Base-by-base conservation (phyloP, 2,888 invertebrate genomes). In the Orthosia gracilis region DNA sequence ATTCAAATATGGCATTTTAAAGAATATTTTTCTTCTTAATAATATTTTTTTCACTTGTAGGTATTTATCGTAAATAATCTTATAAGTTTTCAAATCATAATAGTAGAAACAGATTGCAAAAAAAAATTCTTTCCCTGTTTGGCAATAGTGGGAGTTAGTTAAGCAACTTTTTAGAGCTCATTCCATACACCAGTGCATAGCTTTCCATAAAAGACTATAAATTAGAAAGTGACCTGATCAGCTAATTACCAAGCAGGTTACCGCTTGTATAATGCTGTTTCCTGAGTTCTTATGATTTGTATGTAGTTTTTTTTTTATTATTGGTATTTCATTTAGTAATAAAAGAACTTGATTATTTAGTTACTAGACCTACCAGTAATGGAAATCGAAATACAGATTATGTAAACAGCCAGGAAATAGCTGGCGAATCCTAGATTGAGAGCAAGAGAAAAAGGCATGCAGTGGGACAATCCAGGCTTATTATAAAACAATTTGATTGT, bases 201-300 rank as follows among this genome's bases (percentile, higher is more conserved):
- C 78, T 85, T 91, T 88, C 92, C 90, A 87, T 88, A 90, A 88
- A 87, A 76, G 90, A 66, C 78, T 70, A 84, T 86, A 83, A 79
- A 86, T 89, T 92, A 89, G 92, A 92, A 92, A 92, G 91, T 88
- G 62, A 76, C 18, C 55, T 61, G 73, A 77, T 84, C 68, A 61
- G 67, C 69, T 72, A 72, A 74, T 85, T 80, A 73, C 66, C 50
- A 73, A 62, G 62, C 18, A 55, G 15, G 67, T 70, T 80, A 65
- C 21, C 23, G 12, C 47, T 71, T 80, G 59, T 69, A 52, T 84
- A 81, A 73, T 67, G n/a, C 4, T 13, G 21, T 68, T 80, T 83
- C 74, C 84, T 79, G 65, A 15, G 49, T 21, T 0, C 23, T 49
- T 21, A 62, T 66, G 40, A 70, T 59, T 58, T 49, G 52, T 59